These are phyloP conservation scores for Drosophila kanapiae DNA, from an alignment of 1,140 invertebrate species.

Conservation along the genomic window DNA sequence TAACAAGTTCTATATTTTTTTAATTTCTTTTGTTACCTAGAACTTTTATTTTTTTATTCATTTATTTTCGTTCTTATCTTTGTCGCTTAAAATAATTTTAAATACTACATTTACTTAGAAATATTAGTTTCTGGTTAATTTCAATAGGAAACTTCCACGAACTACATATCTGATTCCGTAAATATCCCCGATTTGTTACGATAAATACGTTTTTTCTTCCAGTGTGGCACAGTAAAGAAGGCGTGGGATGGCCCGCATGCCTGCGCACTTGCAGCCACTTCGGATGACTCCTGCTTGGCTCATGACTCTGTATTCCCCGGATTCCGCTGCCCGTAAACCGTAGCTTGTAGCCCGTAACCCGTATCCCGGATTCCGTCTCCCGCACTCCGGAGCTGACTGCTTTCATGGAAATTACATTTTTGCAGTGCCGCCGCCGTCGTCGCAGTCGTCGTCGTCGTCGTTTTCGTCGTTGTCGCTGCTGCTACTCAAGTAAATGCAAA, in stretches of 20 bases:
- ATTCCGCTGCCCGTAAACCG: not conserved
- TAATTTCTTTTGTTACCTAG: no score
- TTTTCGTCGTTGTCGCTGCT: conserved; percentile 42
- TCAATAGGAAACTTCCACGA: no score
- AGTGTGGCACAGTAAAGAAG: conserved; percentile 12
- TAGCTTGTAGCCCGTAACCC: not conserved
- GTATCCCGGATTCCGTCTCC: not conserved
- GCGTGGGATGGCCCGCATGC: conserved; percentile 55
- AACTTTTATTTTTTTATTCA: not conserved
- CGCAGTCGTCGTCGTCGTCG: conserved; percentile 22
- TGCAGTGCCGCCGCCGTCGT: conserved; percentile 62
- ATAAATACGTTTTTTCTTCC: not conserved
- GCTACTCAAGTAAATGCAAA: conserved; percentile 83
- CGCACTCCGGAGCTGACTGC: conserved; percentile 44
- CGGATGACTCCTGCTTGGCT: conserved; percentile 49
- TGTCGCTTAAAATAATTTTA: not conserved
- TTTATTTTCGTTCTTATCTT: not conserved
- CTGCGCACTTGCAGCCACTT: conserved; percentile 76
- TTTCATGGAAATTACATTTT: conserved; percentile 84
- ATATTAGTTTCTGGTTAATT: no score
- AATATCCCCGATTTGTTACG: no score
- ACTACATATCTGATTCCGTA: no score
- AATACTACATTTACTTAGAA: no score
- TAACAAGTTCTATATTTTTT: no score
- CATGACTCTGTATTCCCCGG: conserved; percentile 27